These are phyloP conservation scores for Sylvia borin DNA, from an alignment of 2,797 vertebrate species.

Conservation along the genomic window DNA sequence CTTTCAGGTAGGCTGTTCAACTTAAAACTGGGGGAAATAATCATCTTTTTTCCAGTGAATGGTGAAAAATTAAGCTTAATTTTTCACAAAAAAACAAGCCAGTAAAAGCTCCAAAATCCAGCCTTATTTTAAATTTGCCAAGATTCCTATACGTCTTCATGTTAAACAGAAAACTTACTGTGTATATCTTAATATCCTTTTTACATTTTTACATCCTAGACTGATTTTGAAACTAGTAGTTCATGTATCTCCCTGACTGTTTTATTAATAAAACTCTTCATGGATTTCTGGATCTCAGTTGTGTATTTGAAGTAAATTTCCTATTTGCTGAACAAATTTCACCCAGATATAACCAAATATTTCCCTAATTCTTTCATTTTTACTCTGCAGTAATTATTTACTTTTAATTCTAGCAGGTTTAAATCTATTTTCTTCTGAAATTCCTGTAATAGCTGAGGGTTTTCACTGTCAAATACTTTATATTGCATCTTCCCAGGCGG, in stretches of 20 bases:
- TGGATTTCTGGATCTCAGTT: background rate
- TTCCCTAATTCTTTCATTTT: background rate
- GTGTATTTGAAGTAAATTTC: background rate
- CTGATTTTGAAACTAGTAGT: background rate
- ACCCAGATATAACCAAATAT: background rate
- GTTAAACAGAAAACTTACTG: background rate
- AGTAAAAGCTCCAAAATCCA: accelerated
- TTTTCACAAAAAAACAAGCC: background rate
- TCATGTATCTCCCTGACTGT: background rate
- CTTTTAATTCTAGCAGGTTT: background rate
- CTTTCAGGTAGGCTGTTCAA: background rate
- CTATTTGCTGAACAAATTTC: background rate
- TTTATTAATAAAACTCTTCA: background rate
- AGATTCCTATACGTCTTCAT: background rate
- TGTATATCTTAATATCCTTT: background rate
- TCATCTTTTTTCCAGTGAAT: background rate
- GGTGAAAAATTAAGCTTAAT: background rate
- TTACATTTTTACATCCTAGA: background rate
- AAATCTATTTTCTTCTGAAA: background rate
- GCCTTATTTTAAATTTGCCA: background rate
- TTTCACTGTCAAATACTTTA: background rate
- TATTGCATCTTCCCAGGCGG: background rate
- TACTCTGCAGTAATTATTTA: background rate
- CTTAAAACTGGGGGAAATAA: background rate
- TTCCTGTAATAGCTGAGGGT: accelerated